These are phyloP conservation scores for Rhynchotus rufescens DNA, from an alignment of 2,797 vertebrate species.

Conservation along the genomic window DNA sequence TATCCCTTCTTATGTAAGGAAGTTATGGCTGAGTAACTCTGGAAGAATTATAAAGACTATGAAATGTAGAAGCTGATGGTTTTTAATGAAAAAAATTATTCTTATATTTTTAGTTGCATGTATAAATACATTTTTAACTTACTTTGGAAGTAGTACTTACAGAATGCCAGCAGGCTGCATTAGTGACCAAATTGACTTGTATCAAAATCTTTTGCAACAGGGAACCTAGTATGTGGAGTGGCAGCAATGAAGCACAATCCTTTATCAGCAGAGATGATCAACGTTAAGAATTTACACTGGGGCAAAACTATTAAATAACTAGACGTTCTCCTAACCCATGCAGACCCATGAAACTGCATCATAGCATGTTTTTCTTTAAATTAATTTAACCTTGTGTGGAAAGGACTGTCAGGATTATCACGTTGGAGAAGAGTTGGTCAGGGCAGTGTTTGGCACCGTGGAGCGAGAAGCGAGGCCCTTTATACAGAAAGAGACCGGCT, in stretches of 20 bases:
- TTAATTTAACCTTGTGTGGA: rapidly evolving
- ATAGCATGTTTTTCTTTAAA: neutral
- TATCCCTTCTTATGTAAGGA: neutral
- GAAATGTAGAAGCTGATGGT: neutral
- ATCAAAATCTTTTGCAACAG: neutral
- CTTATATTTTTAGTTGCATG: neutral
- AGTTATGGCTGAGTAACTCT: neutral
- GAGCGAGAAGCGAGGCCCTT: neutral
- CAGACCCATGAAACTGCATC: neutral
- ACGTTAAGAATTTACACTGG: neutral
- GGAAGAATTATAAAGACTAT: neutral
- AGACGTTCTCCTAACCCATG: neutral
- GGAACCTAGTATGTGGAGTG: neutral
- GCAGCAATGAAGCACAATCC: neutral
- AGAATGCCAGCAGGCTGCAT: neutral
- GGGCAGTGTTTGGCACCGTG: neutral
- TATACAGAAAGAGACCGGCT: neutral
- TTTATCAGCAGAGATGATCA: neutral
- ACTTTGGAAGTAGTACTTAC: neutral
- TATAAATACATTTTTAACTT: neutral
- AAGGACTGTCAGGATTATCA: neutral
- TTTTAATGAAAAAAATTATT: neutral
- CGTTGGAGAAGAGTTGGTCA: neutral
- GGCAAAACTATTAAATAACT: neutral
- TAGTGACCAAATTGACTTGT: neutral